Percentiles rank a stretch among this genome's conserved stretches.
phyloP scores from a whole-genome alignment of 1,140 invertebrate species.

The Aphidius gifuensis region DNA sequence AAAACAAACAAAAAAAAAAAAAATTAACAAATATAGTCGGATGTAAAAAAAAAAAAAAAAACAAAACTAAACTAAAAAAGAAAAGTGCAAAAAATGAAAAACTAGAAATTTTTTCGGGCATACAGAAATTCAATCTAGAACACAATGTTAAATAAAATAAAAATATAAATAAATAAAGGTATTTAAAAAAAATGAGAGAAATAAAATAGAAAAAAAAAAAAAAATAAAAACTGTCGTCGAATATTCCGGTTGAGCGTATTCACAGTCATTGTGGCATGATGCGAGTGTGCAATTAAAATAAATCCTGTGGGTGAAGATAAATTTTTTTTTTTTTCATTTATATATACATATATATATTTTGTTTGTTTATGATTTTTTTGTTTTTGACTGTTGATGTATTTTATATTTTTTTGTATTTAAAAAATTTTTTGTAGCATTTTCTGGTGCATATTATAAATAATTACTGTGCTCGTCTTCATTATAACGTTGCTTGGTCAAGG shows the following conservation, averaged over 20 bases:
- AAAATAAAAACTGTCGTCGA: conserved; percentile 7
- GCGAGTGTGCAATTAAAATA: conserved; percentile 16
- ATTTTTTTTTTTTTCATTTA: neutral
- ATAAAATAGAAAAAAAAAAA: neutral
- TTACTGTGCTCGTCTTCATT: no score
- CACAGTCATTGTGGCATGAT: conserved; percentile 11
- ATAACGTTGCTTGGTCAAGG: no score
- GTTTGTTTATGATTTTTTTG: neutral
- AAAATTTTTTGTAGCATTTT: no score
- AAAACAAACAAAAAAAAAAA: no score
- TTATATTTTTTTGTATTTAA: no score
- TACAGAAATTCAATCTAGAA: conserved; percentile 10
- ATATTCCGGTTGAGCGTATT: conserved; percentile 6
- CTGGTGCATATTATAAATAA: no score
- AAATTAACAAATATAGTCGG: no score
- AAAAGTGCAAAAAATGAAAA: neutral
- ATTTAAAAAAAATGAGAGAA: neutral
- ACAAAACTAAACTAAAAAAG: neutral
- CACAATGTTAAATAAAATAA: conserved; percentile 10
- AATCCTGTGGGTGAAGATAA: conserved; percentile 15
- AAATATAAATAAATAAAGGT: conserved; percentile 3
- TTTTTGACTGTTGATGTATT: no score
- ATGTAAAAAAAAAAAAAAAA: conserved; percentile 3
- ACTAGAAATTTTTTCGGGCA: neutral
- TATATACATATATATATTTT: neutral